phyloP scores from a whole-genome alignment of 1,140 invertebrate genomes.

The Antheraea mylitta region DNA sequence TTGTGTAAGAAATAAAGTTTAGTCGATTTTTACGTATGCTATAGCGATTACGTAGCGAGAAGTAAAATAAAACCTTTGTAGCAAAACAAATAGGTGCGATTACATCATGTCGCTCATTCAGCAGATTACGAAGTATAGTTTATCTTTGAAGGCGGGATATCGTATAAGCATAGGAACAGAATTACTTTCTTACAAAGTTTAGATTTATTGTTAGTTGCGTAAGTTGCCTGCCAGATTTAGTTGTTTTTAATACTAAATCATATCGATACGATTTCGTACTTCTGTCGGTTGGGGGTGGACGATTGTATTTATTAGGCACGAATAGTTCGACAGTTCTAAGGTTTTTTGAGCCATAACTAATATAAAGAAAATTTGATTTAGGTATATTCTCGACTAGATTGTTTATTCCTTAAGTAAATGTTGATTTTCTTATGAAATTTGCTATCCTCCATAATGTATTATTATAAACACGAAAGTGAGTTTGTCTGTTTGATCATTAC shows the following conservation, averaged over 20 bases:
- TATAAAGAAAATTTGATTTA: too few species aligned
- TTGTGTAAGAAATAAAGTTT: conserved; percentile 28
- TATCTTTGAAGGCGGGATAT: conserved; percentile 57
- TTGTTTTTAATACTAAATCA: conserved; percentile 72
- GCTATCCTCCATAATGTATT: too few species aligned
- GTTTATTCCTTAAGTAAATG: too few species aligned
- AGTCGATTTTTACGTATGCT: conserved; percentile 29
- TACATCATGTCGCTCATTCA: conserved; percentile 46
- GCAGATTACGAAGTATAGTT: conserved; percentile 50
- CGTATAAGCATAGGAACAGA: conserved; percentile 62
- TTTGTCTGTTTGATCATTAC: too few species aligned
- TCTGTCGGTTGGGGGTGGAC: conserved; percentile 45
- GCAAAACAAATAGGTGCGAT: conserved; percentile 52
- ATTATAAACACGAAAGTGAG: too few species aligned
- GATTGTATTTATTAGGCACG: not conserved
- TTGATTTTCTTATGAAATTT: too few species aligned
- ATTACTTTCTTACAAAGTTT: conserved; percentile 70
- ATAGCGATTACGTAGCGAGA: conserved; percentile 29
- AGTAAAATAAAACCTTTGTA: conserved; percentile 36
- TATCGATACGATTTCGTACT: conserved; percentile 50
- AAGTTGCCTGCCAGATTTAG: conserved; percentile 60
- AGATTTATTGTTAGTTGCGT: conserved; percentile 69
- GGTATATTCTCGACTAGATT: too few species aligned
- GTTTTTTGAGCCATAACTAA: not conserved
- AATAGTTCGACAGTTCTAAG: not conserved